A percentile compares a stretch with the other conserved stretches of the same genome.
These are phyloP conservation scores for Pampus argenteus DNA, from an alignment of 2,797 vertebrate species.

Conservation along the genomic window DNA sequence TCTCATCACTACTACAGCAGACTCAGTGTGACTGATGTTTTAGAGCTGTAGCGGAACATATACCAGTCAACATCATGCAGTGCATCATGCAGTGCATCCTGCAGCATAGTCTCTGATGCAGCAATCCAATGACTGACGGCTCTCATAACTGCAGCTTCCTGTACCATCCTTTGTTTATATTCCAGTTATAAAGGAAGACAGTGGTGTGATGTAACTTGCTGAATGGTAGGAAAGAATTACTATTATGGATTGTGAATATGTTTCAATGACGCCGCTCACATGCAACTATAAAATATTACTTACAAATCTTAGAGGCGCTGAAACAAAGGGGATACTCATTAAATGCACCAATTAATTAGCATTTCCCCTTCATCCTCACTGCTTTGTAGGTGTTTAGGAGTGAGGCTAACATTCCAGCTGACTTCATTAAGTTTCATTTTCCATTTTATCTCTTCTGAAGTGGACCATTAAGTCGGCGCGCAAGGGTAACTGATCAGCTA, in stretches of 20 bases:
- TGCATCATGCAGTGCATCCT: no score
- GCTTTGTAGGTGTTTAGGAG: conserved; percentile 52
- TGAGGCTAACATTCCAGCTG: conserved; percentile 68
- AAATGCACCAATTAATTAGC: conserved; percentile 42
- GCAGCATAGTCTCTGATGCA: not conserved
- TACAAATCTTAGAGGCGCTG: conserved; percentile 27
- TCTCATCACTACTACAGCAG: not conserved
- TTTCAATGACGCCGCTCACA: not conserved
- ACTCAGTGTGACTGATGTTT: not conserved
- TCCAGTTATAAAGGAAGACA: not conserved
- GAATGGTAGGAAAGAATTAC: not conserved
- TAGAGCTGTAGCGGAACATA: not conserved
- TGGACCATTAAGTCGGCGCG: conserved; percentile 82
- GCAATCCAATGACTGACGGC: not conserved
- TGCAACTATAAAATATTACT: conserved; percentile 20
- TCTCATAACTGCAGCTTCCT: not conserved
- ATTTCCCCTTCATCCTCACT: conserved; percentile 36
- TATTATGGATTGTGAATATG: no score
- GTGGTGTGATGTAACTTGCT: not conserved
- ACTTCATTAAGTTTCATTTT: conserved; percentile 86
- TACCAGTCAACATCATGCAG: not conserved
- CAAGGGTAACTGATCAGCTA: conserved; percentile 86
- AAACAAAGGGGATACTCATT: conserved; percentile 58
- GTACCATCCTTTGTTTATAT: not conserved
- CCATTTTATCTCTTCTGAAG: conserved; percentile 83